Evolutionary conservation across 92 coral and sea anemone genomes (phyloP), one percentile per base, ranked within the genome.

Genomic region (Porites lobata): DNA sequence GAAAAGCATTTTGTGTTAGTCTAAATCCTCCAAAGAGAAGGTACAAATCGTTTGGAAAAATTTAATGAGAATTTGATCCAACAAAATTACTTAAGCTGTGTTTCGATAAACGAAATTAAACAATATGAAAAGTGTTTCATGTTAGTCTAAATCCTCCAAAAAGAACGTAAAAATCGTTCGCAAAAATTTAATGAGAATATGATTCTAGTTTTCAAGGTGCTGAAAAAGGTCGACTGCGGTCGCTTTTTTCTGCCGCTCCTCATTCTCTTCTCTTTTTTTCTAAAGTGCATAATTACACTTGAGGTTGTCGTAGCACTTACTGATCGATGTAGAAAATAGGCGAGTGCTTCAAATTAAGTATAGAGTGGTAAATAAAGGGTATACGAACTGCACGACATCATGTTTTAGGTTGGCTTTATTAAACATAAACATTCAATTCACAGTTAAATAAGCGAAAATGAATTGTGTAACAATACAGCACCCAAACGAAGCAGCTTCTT

Each of bases 391-490:
- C 10, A 24, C 10, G 7, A 11, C 19, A 64, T 20, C 4, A 11
- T 29, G 13, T 50, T 20, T 20, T 65, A 66, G 73, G 84, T 19
- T 51, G 69, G 69, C 67, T 82, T 82, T 82, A 82, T 82, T 82
- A 70, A 82, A 78, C 70, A 82, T 72, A 82, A 82, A 59, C 86
- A 71, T 57, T 65, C 71, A 82, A 13, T 70, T 70, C 77, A 51
- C 86, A 82, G 71, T 19, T 20, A 57, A 75, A 57, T 19, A 10
- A 8, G 20, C 20, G 38, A 47, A 15, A 56, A 11, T 57, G 18
- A 47, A 82, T 29, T 69, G 53, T 59, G 21, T 56, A 82, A 82
- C n/a, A 22, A 11, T 47, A 79, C 54, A 67, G 47, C 75, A 43
- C 21, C 21, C 56, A 72, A 6, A 81, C 58, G 56, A 69, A 19